Evolutionary conservation across 2,113 vertebrate genomes (phyloP).

Genomic region (Scophthalmus maximus): DNA sequence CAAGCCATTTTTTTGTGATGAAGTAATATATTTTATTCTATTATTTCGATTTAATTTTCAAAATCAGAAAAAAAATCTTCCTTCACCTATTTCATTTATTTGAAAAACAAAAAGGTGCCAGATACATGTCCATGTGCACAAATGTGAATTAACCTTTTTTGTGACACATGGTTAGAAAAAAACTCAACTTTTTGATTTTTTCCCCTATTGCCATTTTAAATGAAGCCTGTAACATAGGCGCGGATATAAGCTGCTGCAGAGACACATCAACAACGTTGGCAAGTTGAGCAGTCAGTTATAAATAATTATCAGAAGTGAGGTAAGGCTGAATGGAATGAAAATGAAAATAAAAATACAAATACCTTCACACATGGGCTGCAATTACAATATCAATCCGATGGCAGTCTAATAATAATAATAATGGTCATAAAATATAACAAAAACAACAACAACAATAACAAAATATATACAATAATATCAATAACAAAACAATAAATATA

Average conservation of each 20-base stretch:
- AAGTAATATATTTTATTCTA: fast-evolving
- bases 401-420: too few species aligned
- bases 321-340: not conserved
- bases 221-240: not conserved
- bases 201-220: not conserved
- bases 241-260: not conserved
- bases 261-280: not conserved
- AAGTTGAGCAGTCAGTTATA: not conserved
- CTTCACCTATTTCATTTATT: not conserved
- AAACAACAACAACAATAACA: too few species aligned
- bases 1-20: not conserved
- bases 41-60: not conserved
- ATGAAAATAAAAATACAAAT: not conserved
- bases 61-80: not conserved
- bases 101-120: not conserved
- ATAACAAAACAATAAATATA: not conserved
- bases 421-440: not conserved
- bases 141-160: too few species aligned
- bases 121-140: not conserved
- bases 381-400: too few species aligned
- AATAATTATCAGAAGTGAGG: not conserved
- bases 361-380: too few species aligned
- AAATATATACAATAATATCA: not conserved
- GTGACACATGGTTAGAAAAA: not conserved
- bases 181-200: too few species aligned